Conservation (phyloP, 2,888 invertebrate species). For the Ormyrus labotus region DNA sequence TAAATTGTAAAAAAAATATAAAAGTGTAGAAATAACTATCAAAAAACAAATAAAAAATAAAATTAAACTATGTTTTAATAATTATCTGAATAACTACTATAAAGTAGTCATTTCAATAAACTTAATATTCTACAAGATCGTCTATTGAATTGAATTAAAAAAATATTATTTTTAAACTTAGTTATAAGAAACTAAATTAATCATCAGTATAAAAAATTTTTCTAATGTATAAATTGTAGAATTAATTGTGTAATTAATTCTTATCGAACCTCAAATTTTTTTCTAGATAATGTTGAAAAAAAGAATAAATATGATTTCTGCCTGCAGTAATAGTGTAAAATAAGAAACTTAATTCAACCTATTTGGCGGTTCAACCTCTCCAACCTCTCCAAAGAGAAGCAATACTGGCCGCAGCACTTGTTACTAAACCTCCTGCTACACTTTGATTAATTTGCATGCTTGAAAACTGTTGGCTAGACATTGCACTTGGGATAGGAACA, state of each 20-base stretch:
- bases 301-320: slow-evolving; percentile 51
- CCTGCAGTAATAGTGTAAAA: slow-evolving; percentile 42
- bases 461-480: slow-evolving; percentile 69
- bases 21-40: slow-evolving; percentile 45
- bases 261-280: background rate
- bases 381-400: slow-evolving; percentile 89
- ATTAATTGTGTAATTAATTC: slow-evolving; percentile 29
- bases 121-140: slow-evolving; percentile 26
- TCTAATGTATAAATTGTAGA: slow-evolving; percentile 35
- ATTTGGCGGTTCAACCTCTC: slow-evolving; percentile 78
- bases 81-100: background rate
- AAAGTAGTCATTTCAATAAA: background rate
- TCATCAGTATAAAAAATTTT: slow-evolving; percentile 47
- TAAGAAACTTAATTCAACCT: slow-evolving; percentile 58
- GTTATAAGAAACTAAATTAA: slow-evolving; percentile 8
- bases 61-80: slow-evolving; percentile 40
- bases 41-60: slow-evolving; percentile 43
- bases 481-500: slow-evolving; percentile 72
- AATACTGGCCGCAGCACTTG: slow-evolving; percentile 89
- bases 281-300: slow-evolving; percentile 12
- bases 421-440: slow-evolving; percentile 85
- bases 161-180: slow-evolving; percentile 3
- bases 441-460: slow-evolving; percentile 75
- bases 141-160: slow-evolving; percentile 34
- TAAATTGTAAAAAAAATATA: slow-evolving; percentile 37